These are phyloP conservation scores for Taenaris catops DNA, from an alignment of 2,888 invertebrate species.

Conservation along the genomic window DNA sequence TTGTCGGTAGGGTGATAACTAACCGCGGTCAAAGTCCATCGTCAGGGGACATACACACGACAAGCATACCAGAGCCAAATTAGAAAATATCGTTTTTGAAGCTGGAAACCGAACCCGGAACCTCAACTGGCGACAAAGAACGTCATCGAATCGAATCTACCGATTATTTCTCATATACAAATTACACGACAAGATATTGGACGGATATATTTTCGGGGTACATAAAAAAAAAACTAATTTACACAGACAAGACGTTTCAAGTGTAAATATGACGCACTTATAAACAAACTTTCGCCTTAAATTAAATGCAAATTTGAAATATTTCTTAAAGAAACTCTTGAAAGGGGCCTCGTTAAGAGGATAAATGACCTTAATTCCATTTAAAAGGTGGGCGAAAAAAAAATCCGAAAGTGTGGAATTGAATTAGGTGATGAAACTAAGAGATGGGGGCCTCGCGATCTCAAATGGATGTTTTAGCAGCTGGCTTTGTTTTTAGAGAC, in stretches of 20 bases:
- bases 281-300: not conserved
- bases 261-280: not conserved
- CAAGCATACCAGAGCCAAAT: too few species aligned
- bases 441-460: not conserved
- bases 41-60: too few species aligned
- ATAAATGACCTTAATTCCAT: slow-evolving; percentile 14
- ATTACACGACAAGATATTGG: too few species aligned
- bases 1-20: too few species aligned
- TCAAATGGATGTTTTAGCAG: not conserved
- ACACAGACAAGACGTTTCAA: not conserved
- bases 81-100: too few species aligned
- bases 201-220: too few species aligned
- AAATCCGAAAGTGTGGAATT: slow-evolving; percentile 1
- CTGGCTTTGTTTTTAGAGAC: not conserved
- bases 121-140: too few species aligned
- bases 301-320: slow-evolving; percentile 2
- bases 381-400: slow-evolving; percentile 11
- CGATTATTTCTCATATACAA: too few species aligned
- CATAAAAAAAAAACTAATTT: too few species aligned
- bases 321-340: not conserved
- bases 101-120: too few species aligned
- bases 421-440: not conserved
- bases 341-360: slow-evolving; percentile 11
- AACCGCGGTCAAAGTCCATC: too few species aligned
- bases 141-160: too few species aligned